Percentiles rank a stretch among this genome's conserved stretches.
phyloP scores from a whole-genome alignment of 2,888 invertebrate genomes.

The Caenorhabditis sulstoni region DNA sequence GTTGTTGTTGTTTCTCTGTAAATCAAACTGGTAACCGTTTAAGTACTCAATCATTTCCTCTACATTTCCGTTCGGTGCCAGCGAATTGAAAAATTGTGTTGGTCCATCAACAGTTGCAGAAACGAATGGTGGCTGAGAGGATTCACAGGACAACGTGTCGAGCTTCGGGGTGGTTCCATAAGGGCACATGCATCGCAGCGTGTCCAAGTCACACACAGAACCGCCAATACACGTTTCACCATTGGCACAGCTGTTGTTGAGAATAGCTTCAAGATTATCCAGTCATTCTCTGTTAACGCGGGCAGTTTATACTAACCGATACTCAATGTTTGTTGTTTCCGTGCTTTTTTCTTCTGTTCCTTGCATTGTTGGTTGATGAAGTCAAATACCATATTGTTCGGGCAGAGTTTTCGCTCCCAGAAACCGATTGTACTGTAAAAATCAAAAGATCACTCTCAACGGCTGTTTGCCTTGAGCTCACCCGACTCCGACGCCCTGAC shows the following conservation, averaged over 20 bases:
- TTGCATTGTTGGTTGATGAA: slow-evolving; percentile 78
- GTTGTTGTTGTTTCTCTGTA: slow-evolving; percentile 49
- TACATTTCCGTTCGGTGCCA: slow-evolving; percentile 39
- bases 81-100: slow-evolving; percentile 54
- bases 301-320: slow-evolving; percentile 63
- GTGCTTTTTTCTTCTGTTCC: slow-evolving; percentile 65
- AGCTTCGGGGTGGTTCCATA: slow-evolving; percentile 77
- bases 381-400: slow-evolving; percentile 78
- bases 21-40: too few relatives aligned
- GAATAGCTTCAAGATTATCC: slow-evolving; percentile 70
- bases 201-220: slow-evolving; percentile 77
- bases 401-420: slow-evolving; percentile 78
- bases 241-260: slow-evolving; percentile 78
- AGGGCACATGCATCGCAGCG: slow-evolving; percentile 77
- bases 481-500: slow-evolving; percentile 75
- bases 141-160: slow-evolving; percentile 77
- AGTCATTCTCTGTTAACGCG: not conserved
- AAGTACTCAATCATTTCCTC: not conserved
- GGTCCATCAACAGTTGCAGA: slow-evolving; percentile 61
- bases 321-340: slow-evolving; percentile 71
- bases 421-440: slow-evolving; percentile 71
- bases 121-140: slow-evolving; percentile 54
- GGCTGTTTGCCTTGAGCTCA: slow-evolving; percentile 45
- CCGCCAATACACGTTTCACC: slow-evolving; percentile 80
- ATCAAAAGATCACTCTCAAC: slow-evolving; percentile 13